Evolutionary conservation across 2,888 invertebrate species (phyloP), one percentile per base, ranked within the genome.

Genomic region (Bembecia ichneumoniformis): DNA sequence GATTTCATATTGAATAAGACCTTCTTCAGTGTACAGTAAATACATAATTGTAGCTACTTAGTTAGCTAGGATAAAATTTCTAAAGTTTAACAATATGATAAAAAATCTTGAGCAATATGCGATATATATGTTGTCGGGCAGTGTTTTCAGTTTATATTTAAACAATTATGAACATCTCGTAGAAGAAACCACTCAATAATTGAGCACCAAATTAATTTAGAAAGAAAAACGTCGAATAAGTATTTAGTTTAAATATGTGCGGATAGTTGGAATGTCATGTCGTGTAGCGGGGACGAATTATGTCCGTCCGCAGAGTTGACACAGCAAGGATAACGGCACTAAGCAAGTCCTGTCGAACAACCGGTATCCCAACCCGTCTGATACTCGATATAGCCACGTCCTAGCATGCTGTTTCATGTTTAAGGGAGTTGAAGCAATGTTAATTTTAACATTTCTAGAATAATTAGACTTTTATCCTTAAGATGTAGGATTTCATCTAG

Each of bases 381-480:
- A 20, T 20, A 5, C 20, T 20, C 4, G 20, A 20, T 20, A 20
- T 20, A 20, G 20, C 20, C 20, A 20, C 20, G 20, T 36, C 36
- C 36, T 9, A 36, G 7, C 40, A 13, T 40, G 36, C 36, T 3
- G 36, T 9, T 13, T n/a, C 36, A 13, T 77, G 73, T 72, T 60
- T 79, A 81, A 77, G 72, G n/a, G 68, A 78, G 71, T 72, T 66
- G 63, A 86, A 87, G 87, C 87, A 86, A 87, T 87, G 82, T 84
- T 86, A 86, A 86, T 84, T 87, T 83, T 84, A 87, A 86, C 77
- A 55, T 82, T 82, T 78, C 74, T 83, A 83, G 74, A 64, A 68
- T 86, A 86, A 82, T 82, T 86, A 84, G 82, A 83, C 74, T 83
- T 84, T 83, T 84, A 87, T 84, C 80, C 73, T 68, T 87, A 86